These are phyloP conservation scores for Ectemnius continuus DNA, from an alignment of 2,888 invertebrate genomes.

Conservation along the genomic window DNA sequence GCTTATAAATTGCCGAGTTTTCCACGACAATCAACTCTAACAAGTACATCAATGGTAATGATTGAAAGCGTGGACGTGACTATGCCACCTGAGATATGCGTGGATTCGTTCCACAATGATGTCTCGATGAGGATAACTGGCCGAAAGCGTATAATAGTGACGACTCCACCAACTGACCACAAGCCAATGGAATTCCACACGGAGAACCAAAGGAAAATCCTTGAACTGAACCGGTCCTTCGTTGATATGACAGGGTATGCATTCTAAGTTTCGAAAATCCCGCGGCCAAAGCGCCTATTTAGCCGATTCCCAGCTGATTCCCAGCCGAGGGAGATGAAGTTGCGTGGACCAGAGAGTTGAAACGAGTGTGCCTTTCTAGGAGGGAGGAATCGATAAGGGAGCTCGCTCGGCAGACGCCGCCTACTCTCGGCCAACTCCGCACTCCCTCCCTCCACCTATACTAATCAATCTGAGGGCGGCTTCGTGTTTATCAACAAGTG, in stretches of 20 bases:
- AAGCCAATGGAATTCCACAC: slow-evolving; percentile 39
- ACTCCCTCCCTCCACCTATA: slow-evolving; percentile 21
- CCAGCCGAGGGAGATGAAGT: background rate
- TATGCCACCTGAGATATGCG: background rate
- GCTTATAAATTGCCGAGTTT: too few species aligned
- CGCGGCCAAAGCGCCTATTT: too few species aligned
- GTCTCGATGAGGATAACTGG: background rate
- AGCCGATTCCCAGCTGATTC: background rate
- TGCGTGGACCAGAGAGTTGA: slow-evolving; percentile 49
- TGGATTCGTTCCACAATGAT: background rate
- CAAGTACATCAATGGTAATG: too few species aligned
- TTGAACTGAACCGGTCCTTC: slow-evolving; percentile 45
- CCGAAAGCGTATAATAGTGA: background rate
- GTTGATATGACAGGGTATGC: slow-evolving; percentile 41
- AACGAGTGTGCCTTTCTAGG: slow-evolving; percentile 47
- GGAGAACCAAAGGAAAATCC: slow-evolving; percentile 55
- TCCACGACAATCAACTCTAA: too few species aligned
- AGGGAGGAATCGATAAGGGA: slow-evolving; percentile 51
- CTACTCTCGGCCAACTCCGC: slow-evolving; percentile 58
- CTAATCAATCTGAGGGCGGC: slow-evolving; percentile 58
- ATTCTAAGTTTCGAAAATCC: background rate
- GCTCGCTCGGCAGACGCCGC: slow-evolving; percentile 61
- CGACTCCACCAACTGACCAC: background rate
- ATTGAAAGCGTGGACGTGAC: background rate
- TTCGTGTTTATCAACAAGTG: slow-evolving; percentile 69